Evolutionary conservation across 2,113 vertebrate species (phyloP).

Genomic region (Poeciliopsis prolifica): DNA sequence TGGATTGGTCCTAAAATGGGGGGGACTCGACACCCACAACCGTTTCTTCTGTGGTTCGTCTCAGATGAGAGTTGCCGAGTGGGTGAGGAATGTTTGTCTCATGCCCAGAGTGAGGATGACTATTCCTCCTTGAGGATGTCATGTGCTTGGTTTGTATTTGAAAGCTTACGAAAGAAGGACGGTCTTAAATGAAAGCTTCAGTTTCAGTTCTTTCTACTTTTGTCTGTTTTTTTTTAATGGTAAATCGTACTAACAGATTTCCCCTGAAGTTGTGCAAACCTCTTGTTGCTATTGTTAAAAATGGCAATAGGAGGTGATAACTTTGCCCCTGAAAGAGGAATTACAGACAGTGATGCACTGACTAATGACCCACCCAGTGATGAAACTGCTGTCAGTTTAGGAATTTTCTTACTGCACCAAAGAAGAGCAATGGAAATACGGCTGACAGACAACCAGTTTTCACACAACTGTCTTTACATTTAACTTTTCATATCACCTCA

Average conservation of each 20-base stretch:
- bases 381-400: slow-evolving; percentile 8
- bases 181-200: slow-evolving; percentile 55
- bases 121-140: slow-evolving; percentile 7
- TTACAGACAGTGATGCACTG: not conserved
- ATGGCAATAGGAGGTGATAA: slow-evolving; percentile 2
- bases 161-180: slow-evolving; percentile 21
- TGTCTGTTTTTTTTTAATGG: slow-evolving; percentile 2
- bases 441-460: not conserved
- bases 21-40: slow-evolving; percentile 15
- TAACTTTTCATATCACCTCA: not conserved
- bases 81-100: slow-evolving; percentile 24
- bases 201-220: slow-evolving; percentile 40
- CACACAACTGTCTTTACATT: not conserved
- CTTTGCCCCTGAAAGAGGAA: slow-evolving; percentile 21
- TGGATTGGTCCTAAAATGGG: slow-evolving; percentile 14
- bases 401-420: slow-evolving; percentile 2
- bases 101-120: slow-evolving; percentile 13
- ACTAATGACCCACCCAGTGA: not conserved
- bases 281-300: slow-evolving; percentile 7
- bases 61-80: slow-evolving; percentile 3
- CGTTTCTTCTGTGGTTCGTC: slow-evolving; percentile 7
- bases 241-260: slow-evolving; percentile 11
- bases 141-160: slow-evolving; percentile 37
- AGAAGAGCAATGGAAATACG: not conserved
- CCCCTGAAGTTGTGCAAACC: slow-evolving; percentile 15